These are phyloP conservation scores for Seriola quinqueradiata DNA, from an alignment of 2,113 vertebrate species.

Conservation along the genomic window DNA sequence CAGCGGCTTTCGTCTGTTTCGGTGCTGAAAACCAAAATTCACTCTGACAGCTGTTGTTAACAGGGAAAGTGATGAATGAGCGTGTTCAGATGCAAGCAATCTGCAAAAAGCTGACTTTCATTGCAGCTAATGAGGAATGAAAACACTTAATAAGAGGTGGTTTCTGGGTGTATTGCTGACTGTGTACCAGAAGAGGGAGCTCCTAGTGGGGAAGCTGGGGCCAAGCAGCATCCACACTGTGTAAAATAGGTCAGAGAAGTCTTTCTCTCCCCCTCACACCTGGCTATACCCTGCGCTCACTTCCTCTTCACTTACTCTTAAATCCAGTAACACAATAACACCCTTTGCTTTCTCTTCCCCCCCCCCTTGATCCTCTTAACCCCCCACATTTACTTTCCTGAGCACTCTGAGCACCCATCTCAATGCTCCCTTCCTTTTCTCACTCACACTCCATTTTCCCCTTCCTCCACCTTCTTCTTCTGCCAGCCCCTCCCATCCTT, in stretches of 20 bases:
- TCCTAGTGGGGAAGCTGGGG: conserved; percentile 47
- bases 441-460: neutral
- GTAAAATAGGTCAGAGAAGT: conserved; percentile 78
- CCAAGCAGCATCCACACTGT: conserved; percentile 43
- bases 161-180: conserved; percentile 16
- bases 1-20: conserved; percentile 30
- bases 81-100: conserved; percentile 49
- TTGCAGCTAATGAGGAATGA: conserved; percentile 71
- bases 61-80: conserved; percentile 54
- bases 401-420: conserved; percentile 29
- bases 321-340: conserved; percentile 47
- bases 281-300: conserved; percentile 34
- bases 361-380: neutral
- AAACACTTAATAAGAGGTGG: conserved; percentile 28
- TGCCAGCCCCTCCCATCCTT: conserved; percentile 43
- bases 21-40: conserved; percentile 25
- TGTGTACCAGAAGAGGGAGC: conserved; percentile 77
- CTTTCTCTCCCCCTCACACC: conserved; percentile 58
- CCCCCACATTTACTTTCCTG: conserved; percentile 2
- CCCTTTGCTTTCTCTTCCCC: conserved; percentile 9
- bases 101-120: conserved; percentile 58
- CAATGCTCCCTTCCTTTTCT: conserved; percentile 2
- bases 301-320: conserved; percentile 31
- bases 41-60: conserved; percentile 61
- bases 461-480: conserved; percentile 38